These are phyloP conservation scores for Hirundo rustica DNA, from an alignment of 2,797 vertebrate species.

Conservation along the genomic window DNA sequence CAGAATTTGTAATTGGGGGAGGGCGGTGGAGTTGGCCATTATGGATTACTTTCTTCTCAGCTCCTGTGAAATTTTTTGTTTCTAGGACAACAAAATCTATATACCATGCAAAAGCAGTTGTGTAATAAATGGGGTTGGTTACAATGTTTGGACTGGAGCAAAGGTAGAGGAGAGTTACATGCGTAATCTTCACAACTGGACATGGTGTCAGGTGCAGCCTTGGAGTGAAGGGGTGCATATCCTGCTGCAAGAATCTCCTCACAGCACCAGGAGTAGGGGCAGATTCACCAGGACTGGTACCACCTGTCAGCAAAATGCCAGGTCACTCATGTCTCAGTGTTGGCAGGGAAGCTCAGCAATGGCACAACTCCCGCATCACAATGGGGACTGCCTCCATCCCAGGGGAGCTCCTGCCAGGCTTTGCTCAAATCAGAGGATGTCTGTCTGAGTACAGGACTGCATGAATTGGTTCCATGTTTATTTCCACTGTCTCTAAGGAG, in stretches of 20 bases:
- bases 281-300: background rate
- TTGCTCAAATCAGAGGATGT: background rate
- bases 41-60: background rate
- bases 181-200: background rate
- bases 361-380: background rate
- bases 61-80: background rate
- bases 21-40: background rate
- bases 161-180: background rate
- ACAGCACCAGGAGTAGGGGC: background rate
- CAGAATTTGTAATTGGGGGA: background rate
- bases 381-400: background rate
- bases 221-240: background rate
- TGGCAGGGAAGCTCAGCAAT: background rate
- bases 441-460: background rate
- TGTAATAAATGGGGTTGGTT: background rate
- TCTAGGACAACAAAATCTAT: background rate
- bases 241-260: background rate
- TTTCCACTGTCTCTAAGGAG: background rate
- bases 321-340: fast-evolving
- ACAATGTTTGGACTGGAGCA: background rate
- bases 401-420: background rate
- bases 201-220: background rate
- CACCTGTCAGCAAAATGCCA: background rate
- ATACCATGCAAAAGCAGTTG: background rate
- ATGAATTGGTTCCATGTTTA: background rate